Conservation (phyloP, 2,113 vertebrate genomes). For the Tyto alba region DNA sequence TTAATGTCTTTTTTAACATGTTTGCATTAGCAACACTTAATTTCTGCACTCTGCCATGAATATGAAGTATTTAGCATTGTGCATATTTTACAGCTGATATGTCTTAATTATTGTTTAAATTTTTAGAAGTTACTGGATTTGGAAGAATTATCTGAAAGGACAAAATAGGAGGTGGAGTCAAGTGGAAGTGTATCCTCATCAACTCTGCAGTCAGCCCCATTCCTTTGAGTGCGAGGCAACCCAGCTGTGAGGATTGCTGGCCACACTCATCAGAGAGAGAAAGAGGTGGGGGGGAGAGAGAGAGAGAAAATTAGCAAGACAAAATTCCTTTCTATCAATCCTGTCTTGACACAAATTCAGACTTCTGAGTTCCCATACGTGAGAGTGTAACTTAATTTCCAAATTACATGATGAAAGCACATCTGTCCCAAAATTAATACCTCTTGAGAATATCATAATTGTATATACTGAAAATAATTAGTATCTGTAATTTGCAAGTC, state of each 20-base stretch:
- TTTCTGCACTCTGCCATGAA: not conserved
- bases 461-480: conserved; percentile 72
- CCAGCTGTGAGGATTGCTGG: conserved; percentile 67
- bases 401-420: conserved; percentile 69
- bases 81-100: not conserved
- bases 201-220: conserved; percentile 43
- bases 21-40: not conserved
- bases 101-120: conserved; percentile 18
- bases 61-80: not conserved
- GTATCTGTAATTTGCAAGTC: conserved; percentile 70
- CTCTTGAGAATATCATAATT: conserved; percentile 70
- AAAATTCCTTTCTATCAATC: conserved; percentile 63
- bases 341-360: conserved; percentile 58
- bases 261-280: conserved; percentile 50
- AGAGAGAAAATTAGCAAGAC: conserved; percentile 54
- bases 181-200: conserved; percentile 55
- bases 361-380: conserved; percentile 62
- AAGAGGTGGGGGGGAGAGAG: not conserved
- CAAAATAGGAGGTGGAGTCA: conserved; percentile 46
- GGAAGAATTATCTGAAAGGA: conserved; percentile 20
- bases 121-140: conserved; percentile 25
- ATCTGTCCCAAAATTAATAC: conserved; percentile 70
- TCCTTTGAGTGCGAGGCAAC: conserved; percentile 53
- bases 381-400: conserved; percentile 69
- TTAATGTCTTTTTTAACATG: not conserved